Conservation (phyloP, 2,113 vertebrate genomes). For the Antennarius striatus region DNA sequence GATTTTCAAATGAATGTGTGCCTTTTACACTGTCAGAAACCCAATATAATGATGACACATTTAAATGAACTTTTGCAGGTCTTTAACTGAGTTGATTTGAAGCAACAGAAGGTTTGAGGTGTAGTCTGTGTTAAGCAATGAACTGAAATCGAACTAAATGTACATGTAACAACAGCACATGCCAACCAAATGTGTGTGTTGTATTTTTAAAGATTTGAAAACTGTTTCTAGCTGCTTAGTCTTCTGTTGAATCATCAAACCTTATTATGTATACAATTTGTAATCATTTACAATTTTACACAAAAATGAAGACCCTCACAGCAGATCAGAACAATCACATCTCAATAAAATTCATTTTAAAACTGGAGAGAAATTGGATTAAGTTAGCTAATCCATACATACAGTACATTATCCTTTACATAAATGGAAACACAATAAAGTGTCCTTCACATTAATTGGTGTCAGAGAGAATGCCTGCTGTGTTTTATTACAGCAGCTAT, state of each 20-base stretch:
- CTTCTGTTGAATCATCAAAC: too few species aligned
- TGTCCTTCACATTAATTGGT: conserved; percentile 1
- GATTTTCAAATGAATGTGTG: background rate
- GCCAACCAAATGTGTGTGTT: too few species aligned
- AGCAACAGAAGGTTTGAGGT: conserved; percentile 2
- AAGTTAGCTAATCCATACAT: background rate
- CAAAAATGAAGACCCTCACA: background rate
- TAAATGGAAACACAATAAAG: background rate
- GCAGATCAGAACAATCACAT: too few species aligned
- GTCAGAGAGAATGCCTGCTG: background rate
- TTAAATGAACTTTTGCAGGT: background rate
- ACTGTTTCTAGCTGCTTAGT: too few species aligned
- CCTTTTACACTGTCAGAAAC: background rate
- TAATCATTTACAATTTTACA: too few species aligned
- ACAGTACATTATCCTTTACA: background rate
- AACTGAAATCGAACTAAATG: too few species aligned
- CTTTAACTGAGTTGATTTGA: conserved; percentile 12
- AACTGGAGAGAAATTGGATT: background rate
- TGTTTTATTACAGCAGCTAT: conserved; percentile 6
- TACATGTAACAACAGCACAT: too few species aligned
- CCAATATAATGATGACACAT: background rate
- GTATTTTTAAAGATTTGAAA: too few species aligned
- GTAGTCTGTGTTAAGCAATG: too few species aligned
- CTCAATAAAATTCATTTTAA: background rate
- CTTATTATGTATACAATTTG: too few species aligned